phyloP scores from a whole-genome alignment of 1,140 invertebrate species.

The Dreissena rostriformis region DNA sequence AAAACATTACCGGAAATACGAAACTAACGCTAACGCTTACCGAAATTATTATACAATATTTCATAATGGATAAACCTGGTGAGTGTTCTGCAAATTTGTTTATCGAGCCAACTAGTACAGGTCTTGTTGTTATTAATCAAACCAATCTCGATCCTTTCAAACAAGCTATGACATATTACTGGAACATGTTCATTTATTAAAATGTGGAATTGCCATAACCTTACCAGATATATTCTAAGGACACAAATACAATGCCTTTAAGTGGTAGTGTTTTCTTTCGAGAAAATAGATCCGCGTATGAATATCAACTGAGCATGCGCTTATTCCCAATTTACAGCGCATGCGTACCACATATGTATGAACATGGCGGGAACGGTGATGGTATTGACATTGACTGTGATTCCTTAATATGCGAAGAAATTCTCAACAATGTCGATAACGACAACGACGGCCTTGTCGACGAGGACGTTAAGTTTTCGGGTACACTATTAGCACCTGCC shows the following conservation, averaged over 20 bases:
- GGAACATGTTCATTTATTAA: constrained; percentile 39
- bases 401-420: constrained; percentile 51
- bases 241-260: constrained; percentile 31
- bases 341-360: neutral
- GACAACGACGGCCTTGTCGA: constrained; percentile 43
- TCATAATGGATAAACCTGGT: no score
- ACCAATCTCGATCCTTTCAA: constrained; percentile 17
- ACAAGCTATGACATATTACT: constrained; percentile 35
- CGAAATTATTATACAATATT: neutral
- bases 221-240: constrained; percentile 11
- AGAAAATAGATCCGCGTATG: constrained; percentile 26
- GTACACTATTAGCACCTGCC: neutral
- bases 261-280: constrained; percentile 21
- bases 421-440: constrained; percentile 42
- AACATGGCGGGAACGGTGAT: constrained; percentile 51
- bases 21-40: constrained; percentile 19
- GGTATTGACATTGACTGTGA: constrained; percentile 55
- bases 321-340: constrained; percentile 36
- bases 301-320: constrained; percentile 43
- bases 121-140: constrained; percentile 17
- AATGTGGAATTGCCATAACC: constrained; percentile 1
- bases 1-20: constrained; percentile 12
- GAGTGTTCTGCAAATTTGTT: no score
- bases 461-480: constrained; percentile 34
- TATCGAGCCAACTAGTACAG: neutral